Conservation (phyloP, 2,888 invertebrate species). For the Lasioglossum pauxillum region DNA sequence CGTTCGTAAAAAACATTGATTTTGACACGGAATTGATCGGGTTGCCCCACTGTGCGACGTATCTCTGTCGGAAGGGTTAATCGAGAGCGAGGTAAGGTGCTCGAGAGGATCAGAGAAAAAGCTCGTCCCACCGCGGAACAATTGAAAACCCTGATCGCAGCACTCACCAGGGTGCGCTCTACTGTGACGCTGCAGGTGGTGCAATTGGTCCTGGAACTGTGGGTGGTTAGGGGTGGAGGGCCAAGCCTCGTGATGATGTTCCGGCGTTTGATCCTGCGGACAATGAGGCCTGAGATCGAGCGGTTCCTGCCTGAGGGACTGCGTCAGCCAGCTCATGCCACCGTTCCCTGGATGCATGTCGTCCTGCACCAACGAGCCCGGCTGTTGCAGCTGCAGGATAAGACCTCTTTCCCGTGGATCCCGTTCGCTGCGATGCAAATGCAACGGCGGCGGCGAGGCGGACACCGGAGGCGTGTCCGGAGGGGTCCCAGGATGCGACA, state of each 20-base stretch:
- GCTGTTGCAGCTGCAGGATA: conserved; percentile 81
- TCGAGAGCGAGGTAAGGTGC: neutral
- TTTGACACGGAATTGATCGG: too few species aligned
- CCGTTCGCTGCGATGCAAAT: conserved; percentile 78
- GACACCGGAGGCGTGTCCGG: conserved; percentile 93
- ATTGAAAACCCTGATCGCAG: too few species aligned
- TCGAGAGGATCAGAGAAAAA: neutral
- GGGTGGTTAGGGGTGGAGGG: conserved; percentile 76
- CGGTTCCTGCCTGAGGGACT: conserved; percentile 90
- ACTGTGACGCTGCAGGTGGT: conserved; percentile 78
- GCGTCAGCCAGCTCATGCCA: conserved; percentile 92
- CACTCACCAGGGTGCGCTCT: conserved; percentile 76
- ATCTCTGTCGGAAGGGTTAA: neutral
- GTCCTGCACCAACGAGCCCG: conserved; percentile 72
- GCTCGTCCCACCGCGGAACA: neutral
- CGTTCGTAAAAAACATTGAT: too few species aligned
- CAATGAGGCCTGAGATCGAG: conserved; percentile 92
- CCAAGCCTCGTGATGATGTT: conserved; percentile 80
- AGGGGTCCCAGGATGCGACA: conserved; percentile 90
- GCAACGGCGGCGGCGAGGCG: conserved; percentile 86
- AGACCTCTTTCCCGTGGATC: conserved; percentile 77
- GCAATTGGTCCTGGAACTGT: conserved; percentile 79
- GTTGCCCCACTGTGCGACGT: too few species aligned
- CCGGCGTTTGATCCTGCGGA: conserved; percentile 85
- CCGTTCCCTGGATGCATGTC: conserved; percentile 79